phyloP scores from a whole-genome alignment of 2,797 vertebrate species.

The Lutjanus argentimaculatus region DNA sequence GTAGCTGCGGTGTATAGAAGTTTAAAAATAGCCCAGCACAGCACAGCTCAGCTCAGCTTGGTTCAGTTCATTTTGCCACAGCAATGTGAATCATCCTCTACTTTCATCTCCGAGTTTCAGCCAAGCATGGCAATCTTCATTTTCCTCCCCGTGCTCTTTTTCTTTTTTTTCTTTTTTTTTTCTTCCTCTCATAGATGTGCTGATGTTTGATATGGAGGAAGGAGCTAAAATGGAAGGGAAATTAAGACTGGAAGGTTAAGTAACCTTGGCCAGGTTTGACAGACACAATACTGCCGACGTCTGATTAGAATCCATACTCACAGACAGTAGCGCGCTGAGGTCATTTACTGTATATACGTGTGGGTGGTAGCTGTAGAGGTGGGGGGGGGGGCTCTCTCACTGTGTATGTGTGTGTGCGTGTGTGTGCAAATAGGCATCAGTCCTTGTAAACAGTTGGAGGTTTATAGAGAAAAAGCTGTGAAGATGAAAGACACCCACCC shows the following conservation, averaged over 20 bases:
- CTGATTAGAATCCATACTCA: constrained; percentile 83
- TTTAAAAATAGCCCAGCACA: constrained; percentile 81
- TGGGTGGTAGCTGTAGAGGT: constrained; percentile 66
- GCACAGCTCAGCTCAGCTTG: constrained; percentile 73
- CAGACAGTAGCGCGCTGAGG: constrained; percentile 77
- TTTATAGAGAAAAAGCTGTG: constrained; percentile 82
- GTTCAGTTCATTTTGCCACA: constrained; percentile 81
- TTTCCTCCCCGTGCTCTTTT: constrained; percentile 74
- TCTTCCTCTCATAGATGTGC: constrained; percentile 69
- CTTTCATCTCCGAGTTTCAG: constrained; percentile 84
- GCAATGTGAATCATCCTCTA: constrained; percentile 83
- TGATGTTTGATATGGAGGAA: constrained; percentile 85
- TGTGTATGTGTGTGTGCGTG: constrained; percentile 45
- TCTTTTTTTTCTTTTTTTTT: constrained; percentile 47
- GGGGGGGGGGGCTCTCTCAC: constrained; percentile 19
- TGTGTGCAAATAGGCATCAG: constrained; percentile 73
- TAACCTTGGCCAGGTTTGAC: constrained; percentile 85
- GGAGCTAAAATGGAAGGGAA: constrained; percentile 84
- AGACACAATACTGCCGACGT: constrained; percentile 83
- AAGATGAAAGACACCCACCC: constrained; percentile 83
- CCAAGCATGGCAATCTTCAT: constrained; percentile 84
- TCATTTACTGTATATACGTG: constrained; percentile 83
- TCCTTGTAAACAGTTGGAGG: constrained; percentile 84
- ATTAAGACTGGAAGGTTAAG: constrained; percentile 85
- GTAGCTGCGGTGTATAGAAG: constrained; percentile 68